A percentile compares a stretch with the other conserved stretches of the same genome.
Evolutionary conservation across 2,797 vertebrate genomes (phyloP).

Genomic region (Microtus californicus): DNA sequence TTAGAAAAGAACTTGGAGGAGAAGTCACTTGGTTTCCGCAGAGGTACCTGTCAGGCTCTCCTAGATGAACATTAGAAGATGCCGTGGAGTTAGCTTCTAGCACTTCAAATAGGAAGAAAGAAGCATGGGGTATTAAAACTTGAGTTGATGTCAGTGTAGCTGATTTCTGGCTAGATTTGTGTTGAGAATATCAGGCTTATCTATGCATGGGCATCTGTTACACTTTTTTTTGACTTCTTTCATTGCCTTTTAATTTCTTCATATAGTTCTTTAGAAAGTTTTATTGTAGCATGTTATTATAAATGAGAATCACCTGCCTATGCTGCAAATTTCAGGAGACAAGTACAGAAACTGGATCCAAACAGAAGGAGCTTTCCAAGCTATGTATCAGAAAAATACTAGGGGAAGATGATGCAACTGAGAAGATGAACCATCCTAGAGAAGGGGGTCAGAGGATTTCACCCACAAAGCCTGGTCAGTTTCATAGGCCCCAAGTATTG

Average conservation of each 20-base stretch:
- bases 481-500: background rate
- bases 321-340: background rate
- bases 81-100: background rate
- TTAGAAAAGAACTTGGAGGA: background rate
- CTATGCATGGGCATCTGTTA: slow-evolving; percentile 12
- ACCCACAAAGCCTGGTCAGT: slow-evolving; percentile 15
- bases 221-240: background rate
- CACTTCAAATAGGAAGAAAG: slow-evolving; percentile 20
- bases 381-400: background rate
- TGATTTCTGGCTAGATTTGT: background rate
- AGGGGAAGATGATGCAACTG: background rate
- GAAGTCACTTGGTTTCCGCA: background rate
- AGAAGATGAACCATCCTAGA: background rate
- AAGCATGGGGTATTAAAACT: background rate
- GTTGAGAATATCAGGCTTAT: background rate
- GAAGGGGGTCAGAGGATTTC: slow-evolving; percentile 47
- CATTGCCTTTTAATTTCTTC: slow-evolving; percentile 31
- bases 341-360: background rate
- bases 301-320: background rate
- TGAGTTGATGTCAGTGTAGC: background rate
- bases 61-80: slow-evolving; percentile 2
- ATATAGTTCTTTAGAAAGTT: slow-evolving; percentile 36
- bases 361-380: slow-evolving; percentile 29
- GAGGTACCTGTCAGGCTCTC: background rate
- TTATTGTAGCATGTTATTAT: slow-evolving; percentile 20